Conservation (phyloP, 2,113 vertebrate genomes). For the Orientallactaga bullata region DNA sequence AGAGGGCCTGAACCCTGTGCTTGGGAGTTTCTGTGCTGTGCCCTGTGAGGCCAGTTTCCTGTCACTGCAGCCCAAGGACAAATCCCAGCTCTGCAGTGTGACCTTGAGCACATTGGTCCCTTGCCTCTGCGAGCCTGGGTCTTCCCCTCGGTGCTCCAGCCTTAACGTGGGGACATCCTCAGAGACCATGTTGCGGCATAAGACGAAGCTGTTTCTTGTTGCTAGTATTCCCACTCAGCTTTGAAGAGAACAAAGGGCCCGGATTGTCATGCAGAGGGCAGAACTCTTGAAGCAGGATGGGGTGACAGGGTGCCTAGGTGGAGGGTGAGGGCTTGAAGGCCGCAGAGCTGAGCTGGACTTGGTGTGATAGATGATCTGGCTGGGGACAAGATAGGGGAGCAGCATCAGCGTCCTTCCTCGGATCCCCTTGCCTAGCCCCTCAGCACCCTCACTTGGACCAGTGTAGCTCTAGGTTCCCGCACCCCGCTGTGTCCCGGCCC, state of each 20-base stretch:
- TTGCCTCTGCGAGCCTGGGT: not conserved
- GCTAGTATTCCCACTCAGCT: not conserved
- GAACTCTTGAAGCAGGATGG: not conserved
- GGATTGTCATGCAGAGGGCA: not conserved
- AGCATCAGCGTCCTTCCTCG: not conserved
- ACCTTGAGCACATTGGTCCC: not conserved
- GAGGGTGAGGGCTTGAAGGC: fast-evolving
- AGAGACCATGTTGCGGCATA: fast-evolving
- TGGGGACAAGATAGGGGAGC: not conserved
- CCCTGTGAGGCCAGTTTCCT: not conserved
- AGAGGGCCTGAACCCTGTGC: not conserved
- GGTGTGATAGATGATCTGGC: fast-evolving
- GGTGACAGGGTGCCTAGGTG: not conserved
- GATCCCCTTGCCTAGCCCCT: not conserved
- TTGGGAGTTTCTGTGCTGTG: not conserved
- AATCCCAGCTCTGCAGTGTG: not conserved
- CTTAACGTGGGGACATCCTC: fast-evolving
- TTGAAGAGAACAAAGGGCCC: conserved; percentile 18
- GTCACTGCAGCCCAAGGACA: not conserved
- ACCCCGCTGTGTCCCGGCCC: conserved; percentile 59
- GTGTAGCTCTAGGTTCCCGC: fast-evolving
- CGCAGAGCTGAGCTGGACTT: not conserved
- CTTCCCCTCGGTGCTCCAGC: not conserved
- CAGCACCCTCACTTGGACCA: fast-evolving
- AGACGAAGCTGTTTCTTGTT: not conserved